phyloP scores from a whole-genome alignment of 2,888 invertebrate species.

The Tinea pellionella region DNA sequence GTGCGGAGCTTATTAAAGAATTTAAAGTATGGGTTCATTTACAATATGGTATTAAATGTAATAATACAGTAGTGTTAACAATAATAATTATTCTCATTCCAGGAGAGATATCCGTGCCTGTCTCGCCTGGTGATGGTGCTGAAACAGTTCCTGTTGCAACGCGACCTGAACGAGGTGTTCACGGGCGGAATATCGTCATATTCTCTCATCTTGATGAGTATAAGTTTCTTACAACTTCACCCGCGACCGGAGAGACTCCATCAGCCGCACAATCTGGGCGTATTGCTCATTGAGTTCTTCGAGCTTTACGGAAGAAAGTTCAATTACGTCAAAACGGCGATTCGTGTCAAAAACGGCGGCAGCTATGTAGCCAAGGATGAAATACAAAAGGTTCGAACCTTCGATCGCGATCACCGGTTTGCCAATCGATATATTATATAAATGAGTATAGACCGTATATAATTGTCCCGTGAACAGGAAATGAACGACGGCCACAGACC shows the following conservation, averaged over 20 bases:
- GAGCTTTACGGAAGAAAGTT: conserved; percentile 97
- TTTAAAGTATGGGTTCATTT: conserved; percentile 69
- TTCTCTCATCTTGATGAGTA: conserved; percentile 97
- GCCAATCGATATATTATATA: no score
- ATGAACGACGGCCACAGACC: conserved; percentile 96
- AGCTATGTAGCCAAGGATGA: conserved; percentile 95
- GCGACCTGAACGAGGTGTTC: conserved; percentile 99
- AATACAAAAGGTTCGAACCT: conserved; percentile 73
- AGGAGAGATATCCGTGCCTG: conserved; percentile 86
- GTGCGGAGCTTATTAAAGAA: conserved; percentile 94
- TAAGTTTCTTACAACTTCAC: conserved; percentile 95
- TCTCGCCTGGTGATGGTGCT: conserved; percentile 96
- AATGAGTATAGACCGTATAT: no score
- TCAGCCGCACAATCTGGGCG: conserved; percentile 84
- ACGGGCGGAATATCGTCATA: conserved; percentile 99
- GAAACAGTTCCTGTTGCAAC: conserved; percentile 97
- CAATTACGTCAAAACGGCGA: conserved; percentile 94
- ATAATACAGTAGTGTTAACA: no score
- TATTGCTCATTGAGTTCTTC: conserved; percentile 95
- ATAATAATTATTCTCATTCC: conserved; percentile 15
- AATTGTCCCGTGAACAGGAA: conserved; percentile 64
- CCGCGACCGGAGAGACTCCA: conserved; percentile 81
- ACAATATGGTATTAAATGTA: no score
- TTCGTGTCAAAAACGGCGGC: conserved; percentile 93
- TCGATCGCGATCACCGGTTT: no score